Evolutionary conservation across 1,140 invertebrate species (phyloP).

Genomic region (Drosophila orosa): DNA sequence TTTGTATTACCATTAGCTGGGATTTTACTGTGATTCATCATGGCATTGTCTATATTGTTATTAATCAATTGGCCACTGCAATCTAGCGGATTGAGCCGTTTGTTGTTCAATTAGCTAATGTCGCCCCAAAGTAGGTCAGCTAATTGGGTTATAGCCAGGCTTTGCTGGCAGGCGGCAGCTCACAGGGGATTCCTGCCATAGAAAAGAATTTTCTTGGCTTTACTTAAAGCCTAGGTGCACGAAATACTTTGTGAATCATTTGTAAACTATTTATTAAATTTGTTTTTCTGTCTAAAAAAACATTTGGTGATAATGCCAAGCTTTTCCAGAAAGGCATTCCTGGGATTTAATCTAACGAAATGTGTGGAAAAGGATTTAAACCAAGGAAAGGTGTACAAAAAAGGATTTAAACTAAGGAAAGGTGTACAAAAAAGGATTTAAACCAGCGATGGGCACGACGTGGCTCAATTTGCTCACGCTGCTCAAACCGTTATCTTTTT

Average conservation of each 20-base stretch:
- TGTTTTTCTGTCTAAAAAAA: too few species aligned
- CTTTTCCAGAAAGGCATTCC: too few species aligned
- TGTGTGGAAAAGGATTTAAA: too few species aligned
- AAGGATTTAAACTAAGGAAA: too few species aligned
- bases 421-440: too few species aligned
- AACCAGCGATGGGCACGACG: too few species aligned
- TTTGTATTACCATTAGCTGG: slow-evolving; percentile 26
- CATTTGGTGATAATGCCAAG: background rate
- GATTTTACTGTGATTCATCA: slow-evolving; percentile 27
- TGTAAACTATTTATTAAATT: background rate
- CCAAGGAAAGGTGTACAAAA: too few species aligned
- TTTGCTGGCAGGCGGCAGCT: background rate
- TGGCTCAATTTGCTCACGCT: too few species aligned
- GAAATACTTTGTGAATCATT: too few species aligned
- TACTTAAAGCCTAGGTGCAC: background rate
- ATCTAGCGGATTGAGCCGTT: slow-evolving; percentile 20
- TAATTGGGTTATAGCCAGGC: slow-evolving; percentile 35
- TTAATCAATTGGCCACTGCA: slow-evolving; percentile 23
- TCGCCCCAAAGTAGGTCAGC: slow-evolving; percentile 31
- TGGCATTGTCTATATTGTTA: slow-evolving; percentile 6
- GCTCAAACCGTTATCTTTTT: too few species aligned
- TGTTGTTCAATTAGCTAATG: slow-evolving; percentile 32
- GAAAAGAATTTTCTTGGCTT: background rate
- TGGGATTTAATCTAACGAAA: too few species aligned
- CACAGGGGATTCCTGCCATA: background rate